Evolutionary conservation across 2,797 vertebrate genomes (phyloP).

Genomic region (Alauda arvensis): DNA sequence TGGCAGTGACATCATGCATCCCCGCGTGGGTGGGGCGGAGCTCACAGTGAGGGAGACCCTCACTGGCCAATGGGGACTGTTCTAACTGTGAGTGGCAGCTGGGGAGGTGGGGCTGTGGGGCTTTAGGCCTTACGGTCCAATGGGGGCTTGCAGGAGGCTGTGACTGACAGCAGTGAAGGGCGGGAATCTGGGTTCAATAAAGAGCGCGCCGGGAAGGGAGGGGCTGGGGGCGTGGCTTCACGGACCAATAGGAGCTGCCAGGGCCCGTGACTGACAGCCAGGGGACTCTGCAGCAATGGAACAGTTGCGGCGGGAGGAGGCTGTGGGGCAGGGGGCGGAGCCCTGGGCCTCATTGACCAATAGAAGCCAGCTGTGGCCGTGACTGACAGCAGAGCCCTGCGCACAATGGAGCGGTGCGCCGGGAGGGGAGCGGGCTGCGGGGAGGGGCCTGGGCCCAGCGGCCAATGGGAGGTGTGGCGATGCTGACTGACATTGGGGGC

Average conservation of each 20-base stretch:
- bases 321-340: background rate
- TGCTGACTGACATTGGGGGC: background rate
- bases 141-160: background rate
- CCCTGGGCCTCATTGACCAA: background rate
- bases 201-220: no score
- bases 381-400: background rate
- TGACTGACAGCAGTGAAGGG: background rate
- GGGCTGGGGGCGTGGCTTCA: background rate
- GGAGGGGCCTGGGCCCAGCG: background rate
- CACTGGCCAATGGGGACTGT: background rate
- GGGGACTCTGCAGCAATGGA: background rate
- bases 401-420: background rate
- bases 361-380: background rate
- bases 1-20: fast-evolving
- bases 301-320: background rate
- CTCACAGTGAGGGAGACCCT: no score
- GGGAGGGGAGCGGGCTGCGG: background rate
- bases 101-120: background rate
- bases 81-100: background rate
- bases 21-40: background rate
- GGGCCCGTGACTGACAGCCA: fast-evolving
- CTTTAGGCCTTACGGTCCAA: fast-evolving
- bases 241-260: background rate
- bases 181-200: background rate
- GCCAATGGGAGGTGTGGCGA: background rate